These are phyloP conservation scores for Dipodomys merriami DNA, from an alignment of 2,113 vertebrate species.

Conservation along the genomic window DNA sequence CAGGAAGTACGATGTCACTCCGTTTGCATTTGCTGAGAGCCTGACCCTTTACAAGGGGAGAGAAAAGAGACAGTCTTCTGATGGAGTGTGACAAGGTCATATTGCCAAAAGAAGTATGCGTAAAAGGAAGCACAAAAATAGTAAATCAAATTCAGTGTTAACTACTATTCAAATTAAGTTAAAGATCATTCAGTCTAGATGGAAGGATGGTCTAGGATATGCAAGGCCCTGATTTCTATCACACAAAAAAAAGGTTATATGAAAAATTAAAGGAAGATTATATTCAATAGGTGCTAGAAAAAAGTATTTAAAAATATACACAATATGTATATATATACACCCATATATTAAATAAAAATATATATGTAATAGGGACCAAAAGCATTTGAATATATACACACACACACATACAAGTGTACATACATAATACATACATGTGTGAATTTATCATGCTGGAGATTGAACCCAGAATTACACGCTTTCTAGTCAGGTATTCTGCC, in stretches of 20 bases:
- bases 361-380: background rate
- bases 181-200: background rate
- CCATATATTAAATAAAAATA: background rate
- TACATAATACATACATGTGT: background rate
- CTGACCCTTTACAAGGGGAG: background rate
- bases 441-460: background rate
- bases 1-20: background rate
- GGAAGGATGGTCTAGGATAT: background rate
- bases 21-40: background rate
- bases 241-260: no score
- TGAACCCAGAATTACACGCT: no score
- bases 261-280: no score
- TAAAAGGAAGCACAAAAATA: background rate
- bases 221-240: no score
- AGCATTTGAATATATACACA: no score
- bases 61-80: constrained; percentile 13
- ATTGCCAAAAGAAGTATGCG: constrained; percentile 2
- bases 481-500: no score
- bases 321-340: no score
- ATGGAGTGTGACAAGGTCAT: background rate
- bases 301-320: no score
- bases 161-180: background rate
- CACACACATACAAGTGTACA: no score
- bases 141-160: background rate
- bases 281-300: no score